Evolutionary conservation across 1,140 invertebrate species (phyloP).

Genomic region (Fopius arisanus): DNA sequence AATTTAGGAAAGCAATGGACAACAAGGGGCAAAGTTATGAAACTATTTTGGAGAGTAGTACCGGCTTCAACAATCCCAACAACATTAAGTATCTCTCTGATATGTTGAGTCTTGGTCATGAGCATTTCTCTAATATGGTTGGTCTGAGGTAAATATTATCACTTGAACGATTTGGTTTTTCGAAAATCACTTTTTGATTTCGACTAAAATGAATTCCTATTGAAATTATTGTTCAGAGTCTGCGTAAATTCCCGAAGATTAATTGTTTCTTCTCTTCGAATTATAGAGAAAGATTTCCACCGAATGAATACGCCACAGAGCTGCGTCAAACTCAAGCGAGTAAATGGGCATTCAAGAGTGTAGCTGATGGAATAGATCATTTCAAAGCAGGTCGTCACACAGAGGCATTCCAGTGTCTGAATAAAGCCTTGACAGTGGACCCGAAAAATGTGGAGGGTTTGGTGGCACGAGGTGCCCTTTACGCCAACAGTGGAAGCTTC

Average conservation of each 20-base stretch:
- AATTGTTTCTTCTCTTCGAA: neutral
- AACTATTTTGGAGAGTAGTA: slow-evolving; percentile 82
- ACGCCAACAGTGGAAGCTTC: slow-evolving; percentile 93
- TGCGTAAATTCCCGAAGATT: neutral
- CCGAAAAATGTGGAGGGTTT: slow-evolving; percentile 92
- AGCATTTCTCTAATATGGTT: slow-evolving; percentile 78
- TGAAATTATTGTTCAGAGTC: too few relatives aligned
- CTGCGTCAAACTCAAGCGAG: slow-evolving; percentile 87
- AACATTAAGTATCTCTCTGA: slow-evolving; percentile 82
- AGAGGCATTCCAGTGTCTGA: slow-evolving; percentile 94
- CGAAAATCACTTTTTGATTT: too few relatives aligned
- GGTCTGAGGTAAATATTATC: slow-evolving; percentile 72
- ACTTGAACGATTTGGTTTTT: neutral
- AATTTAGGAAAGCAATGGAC: slow-evolving; percentile 78
- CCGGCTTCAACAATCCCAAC: slow-evolving; percentile 90
- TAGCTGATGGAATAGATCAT: slow-evolving; percentile 91
- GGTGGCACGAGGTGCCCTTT: slow-evolving; percentile 91
- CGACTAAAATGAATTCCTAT: too few relatives aligned
- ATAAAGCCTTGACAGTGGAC: slow-evolving; percentile 92
- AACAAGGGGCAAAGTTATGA: slow-evolving; percentile 83
- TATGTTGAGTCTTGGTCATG: slow-evolving; percentile 74
- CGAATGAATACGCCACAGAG: slow-evolving; percentile 82
- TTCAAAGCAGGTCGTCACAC: slow-evolving; percentile 90
- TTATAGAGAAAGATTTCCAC: slow-evolving; percentile 76
- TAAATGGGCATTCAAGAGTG: slow-evolving; percentile 91